A percentile compares a stretch with the other conserved stretches of the same genome.
phyloP scores from a whole-genome alignment of 2,113 vertebrate species.

The Lamprotornis superbus region DNA sequence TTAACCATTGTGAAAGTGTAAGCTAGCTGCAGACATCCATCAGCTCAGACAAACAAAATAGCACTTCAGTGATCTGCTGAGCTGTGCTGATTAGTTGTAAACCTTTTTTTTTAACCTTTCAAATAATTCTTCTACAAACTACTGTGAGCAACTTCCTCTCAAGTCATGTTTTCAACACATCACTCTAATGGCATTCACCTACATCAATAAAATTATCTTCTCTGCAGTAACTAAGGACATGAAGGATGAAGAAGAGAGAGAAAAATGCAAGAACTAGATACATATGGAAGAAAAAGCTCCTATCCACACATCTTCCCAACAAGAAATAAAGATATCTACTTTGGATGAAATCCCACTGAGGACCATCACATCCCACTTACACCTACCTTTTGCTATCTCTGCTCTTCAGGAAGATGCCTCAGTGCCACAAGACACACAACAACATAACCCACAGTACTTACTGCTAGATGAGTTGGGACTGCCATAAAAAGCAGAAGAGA shows the following conservation, averaged over 20 bases:
- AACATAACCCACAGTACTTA: neutral
- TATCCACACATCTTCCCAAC: neutral
- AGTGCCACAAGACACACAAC: neutral
- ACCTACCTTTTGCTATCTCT: neutral
- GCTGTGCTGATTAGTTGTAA: slow-evolving; percentile 47
- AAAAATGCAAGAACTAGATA: neutral
- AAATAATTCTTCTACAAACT: slow-evolving; percentile 15
- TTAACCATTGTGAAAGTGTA: neutral
- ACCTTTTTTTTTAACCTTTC: neutral
- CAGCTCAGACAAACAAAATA: slow-evolving; percentile 60
- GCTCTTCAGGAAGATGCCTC: neutral
- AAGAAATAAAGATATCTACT: neutral
- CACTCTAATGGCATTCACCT: slow-evolving; percentile 18
- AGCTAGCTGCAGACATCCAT: slow-evolving; percentile 37
- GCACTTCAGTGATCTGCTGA: slow-evolving; percentile 47
- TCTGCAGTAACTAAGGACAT: neutral
- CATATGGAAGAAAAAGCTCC: neutral
- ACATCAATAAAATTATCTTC: neutral
- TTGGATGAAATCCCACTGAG: neutral
- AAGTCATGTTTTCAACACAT: slow-evolving; percentile 42
- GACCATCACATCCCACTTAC: neutral
- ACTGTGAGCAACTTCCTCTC: neutral
- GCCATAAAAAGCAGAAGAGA: neutral
- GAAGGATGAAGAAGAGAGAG: neutral
- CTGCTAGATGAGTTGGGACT: neutral